Conservation (phyloP, 2,797 vertebrate genomes). For the Gallinago solitaria region DNA sequence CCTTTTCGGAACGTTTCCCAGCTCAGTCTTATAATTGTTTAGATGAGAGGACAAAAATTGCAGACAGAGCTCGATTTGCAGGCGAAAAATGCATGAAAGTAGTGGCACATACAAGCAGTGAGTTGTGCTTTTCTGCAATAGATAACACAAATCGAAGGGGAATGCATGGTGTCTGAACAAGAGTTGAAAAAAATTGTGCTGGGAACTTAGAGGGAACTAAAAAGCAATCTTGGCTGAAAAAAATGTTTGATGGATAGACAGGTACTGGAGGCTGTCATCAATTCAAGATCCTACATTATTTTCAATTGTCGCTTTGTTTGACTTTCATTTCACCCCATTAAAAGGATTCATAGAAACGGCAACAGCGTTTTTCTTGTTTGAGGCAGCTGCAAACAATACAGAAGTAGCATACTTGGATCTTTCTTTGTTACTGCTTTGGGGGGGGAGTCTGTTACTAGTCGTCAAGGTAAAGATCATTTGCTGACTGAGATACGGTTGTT, state of each 20-base stretch:
- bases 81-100: neutral
- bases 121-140: neutral
- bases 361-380: neutral
- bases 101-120: neutral
- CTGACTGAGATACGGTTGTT: neutral
- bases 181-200: neutral
- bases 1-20: neutral
- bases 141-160: neutral
- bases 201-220: neutral
- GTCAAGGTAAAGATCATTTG: neutral
- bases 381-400: neutral
- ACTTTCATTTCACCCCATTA: slow-evolving; percentile 6
- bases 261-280: neutral
- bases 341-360: neutral
- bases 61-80: neutral
- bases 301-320: neutral
- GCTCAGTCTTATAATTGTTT: neutral
- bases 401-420: neutral
- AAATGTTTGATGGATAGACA: neutral
- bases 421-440: neutral
- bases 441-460: neutral
- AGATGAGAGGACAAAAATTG: neutral
- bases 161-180: neutral
- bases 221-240: neutral
- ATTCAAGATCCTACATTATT: neutral